Percentiles rank a stretch among this genome's conserved stretches.
Evolutionary conservation across 2,797 vertebrate genomes (phyloP).

Genomic region (Thripadectes ignobilis): DNA sequence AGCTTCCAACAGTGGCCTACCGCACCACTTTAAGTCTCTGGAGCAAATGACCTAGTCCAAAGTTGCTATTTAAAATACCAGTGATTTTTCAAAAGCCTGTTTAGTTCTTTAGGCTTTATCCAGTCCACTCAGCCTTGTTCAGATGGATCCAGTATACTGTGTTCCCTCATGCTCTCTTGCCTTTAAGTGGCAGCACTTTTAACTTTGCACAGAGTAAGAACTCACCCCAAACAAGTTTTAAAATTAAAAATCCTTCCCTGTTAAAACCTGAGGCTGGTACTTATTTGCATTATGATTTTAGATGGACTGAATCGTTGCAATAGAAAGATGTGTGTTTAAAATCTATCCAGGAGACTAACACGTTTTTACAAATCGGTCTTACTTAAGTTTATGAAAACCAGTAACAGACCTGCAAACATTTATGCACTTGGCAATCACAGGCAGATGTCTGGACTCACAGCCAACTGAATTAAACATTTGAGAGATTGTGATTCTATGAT

Average conservation of each 20-base stretch:
- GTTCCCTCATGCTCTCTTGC: not conserved
- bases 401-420: constrained; percentile 1
- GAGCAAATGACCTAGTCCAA: not conserved
- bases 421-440: not conserved
- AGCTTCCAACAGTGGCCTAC: not conserved
- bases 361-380: not conserved
- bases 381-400: not conserved
- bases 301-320: not conserved
- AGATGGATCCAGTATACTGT: not conserved
- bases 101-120: constrained; percentile 28
- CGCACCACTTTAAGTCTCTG: not conserved
- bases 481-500: not conserved
- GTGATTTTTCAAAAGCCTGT: constrained; percentile 23
- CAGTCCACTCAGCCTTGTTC: not conserved
- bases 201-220: not conserved
- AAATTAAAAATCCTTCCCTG: not conserved
- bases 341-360: not conserved
- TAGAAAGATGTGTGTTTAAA: not conserved
- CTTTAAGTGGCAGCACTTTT: not conserved
- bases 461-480: constrained; percentile 9
- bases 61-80: constrained; percentile 22
- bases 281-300: not conserved
- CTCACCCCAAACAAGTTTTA: not conserved
- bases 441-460: constrained; percentile 21
- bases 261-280: not conserved